Percentiles rank a stretch among this genome's conserved stretches.
phyloP scores from a whole-genome alignment of 2,888 invertebrate species.

The Trissolcus brochymenae region DNA sequence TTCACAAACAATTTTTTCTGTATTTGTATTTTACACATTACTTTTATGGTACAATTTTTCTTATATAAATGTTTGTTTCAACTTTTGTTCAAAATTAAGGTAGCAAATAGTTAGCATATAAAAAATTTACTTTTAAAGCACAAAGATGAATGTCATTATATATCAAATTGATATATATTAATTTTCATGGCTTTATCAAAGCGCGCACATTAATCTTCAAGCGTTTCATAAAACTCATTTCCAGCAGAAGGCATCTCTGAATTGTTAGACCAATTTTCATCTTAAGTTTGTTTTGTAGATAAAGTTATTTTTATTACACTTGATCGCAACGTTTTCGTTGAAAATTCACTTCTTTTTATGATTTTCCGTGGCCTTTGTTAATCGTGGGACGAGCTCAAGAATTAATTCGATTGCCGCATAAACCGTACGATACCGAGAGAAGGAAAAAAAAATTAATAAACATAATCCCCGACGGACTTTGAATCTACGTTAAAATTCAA shows the following conservation, averaged over 20 bases:
- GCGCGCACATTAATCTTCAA: too few species aligned
- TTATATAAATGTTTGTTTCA: too few species aligned
- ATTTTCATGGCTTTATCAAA: too few species aligned
- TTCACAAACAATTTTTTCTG: too few species aligned
- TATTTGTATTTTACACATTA: too few species aligned
- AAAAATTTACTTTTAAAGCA: too few species aligned
- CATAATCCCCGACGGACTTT: conserved; percentile 37
- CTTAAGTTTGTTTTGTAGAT: conserved; percentile 39
- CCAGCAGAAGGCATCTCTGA: conserved; percentile 21
- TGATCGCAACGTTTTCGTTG: conserved; percentile 19
- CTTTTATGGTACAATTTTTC: too few species aligned
- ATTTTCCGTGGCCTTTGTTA: conserved; percentile 12
- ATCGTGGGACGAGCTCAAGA: conserved; percentile 14
- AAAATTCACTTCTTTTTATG: conserved; percentile 20
- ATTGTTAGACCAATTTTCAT: conserved; percentile 42
- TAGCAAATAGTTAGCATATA: too few species aligned
- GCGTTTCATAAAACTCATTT: conserved; percentile 34
- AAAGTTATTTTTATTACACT: conserved; percentile 29
- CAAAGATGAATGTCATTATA: too few species aligned
- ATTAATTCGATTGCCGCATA: conserved; percentile 27
- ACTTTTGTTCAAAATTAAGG: too few species aligned
- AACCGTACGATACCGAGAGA: conserved; percentile 13
- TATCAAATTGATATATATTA: too few species aligned
- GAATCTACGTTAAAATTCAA: conserved; percentile 40
- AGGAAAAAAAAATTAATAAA: conserved; percentile 43